Evolutionary conservation across 2,113 vertebrate genomes (phyloP).

Genomic region (Vulpes lagopus): DNA sequence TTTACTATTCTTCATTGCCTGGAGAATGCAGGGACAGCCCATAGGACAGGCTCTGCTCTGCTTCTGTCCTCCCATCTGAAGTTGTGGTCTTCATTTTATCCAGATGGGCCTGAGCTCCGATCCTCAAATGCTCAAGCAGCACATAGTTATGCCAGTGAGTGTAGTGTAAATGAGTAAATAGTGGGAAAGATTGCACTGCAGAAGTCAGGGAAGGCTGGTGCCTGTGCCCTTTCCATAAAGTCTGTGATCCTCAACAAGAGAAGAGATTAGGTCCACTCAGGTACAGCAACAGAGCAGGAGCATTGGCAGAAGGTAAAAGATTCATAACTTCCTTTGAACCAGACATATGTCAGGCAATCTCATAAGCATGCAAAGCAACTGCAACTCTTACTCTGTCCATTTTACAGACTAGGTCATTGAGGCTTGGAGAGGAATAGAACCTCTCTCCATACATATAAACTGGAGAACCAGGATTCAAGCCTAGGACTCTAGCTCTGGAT

Average conservation of each 20-base stretch:
- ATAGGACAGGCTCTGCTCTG: background rate
- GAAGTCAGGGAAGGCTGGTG: background rate
- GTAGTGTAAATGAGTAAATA: background rate
- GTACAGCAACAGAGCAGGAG: background rate
- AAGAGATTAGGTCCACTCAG: background rate
- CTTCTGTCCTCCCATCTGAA: background rate
- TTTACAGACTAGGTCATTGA: background rate
- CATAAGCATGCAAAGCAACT: background rate
- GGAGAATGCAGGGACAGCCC: background rate
- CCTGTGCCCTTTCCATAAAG: background rate
- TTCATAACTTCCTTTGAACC: background rate
- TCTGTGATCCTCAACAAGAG: background rate
- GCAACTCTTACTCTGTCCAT: background rate
- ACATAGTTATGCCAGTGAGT: background rate
- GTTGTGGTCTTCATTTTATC: background rate
- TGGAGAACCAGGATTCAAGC: background rate
- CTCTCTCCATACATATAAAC: background rate
- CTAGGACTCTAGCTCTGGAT: background rate
- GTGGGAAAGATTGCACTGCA: background rate
- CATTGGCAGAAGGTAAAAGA: background rate
- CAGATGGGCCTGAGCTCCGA: background rate
- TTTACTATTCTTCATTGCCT: background rate
- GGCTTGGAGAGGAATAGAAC: background rate
- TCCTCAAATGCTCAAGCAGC: background rate
- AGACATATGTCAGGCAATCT: background rate